Conservation (phyloP, 2,113 vertebrate genomes). For the Colinus virginianus region DNA sequence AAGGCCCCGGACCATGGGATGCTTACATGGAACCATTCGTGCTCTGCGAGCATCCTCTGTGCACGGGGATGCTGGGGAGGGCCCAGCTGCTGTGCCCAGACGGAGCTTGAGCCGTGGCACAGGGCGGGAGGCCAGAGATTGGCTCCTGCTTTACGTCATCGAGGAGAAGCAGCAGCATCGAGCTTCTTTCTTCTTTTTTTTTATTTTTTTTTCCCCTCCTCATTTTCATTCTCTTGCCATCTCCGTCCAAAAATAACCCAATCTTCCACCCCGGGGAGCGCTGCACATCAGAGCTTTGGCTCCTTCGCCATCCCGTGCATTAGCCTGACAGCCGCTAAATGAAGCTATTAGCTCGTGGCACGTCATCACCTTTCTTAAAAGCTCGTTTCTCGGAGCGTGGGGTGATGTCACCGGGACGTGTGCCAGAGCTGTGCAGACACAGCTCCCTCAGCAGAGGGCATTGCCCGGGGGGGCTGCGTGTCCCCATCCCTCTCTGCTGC, state of each 20-base stretch:
- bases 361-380: background rate
- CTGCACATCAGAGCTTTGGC: conserved; percentile 22
- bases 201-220: background rate
- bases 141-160: background rate
- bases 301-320: background rate
- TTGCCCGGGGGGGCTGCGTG: background rate
- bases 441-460: background rate
- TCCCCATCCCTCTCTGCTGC: background rate
- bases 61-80: too few species aligned
- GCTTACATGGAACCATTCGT: too few species aligned
- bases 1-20: too few species aligned
- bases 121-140: background rate
- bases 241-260: conserved; percentile 46
- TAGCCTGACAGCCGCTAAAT: conserved; percentile 23
- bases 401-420: background rate
- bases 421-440: background rate
- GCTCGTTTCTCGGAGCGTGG: background rate
- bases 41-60: too few species aligned
- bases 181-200: background rate
- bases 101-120: background rate
- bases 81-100: background rate
- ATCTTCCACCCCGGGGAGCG: conserved; percentile 24
- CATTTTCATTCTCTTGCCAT: conserved; percentile 48
- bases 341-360: conserved; percentile 11
- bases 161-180: background rate